A percentile compares a stretch with the other conserved stretches of the same genome.
Conservation (phyloP, 1,140 invertebrate species). For the Ylistrum balloti region DNA sequence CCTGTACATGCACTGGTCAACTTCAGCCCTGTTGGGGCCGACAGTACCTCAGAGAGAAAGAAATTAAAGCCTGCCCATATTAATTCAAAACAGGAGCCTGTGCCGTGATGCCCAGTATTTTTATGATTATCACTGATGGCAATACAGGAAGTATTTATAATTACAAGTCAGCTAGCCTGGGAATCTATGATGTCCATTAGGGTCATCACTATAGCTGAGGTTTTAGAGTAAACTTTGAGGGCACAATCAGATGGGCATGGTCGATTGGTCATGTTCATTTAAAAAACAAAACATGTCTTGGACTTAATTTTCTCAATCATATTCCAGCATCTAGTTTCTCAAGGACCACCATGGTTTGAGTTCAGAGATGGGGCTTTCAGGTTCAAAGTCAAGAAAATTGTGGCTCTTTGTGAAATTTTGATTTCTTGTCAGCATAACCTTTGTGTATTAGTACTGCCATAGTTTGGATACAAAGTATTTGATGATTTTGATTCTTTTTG, state of each 20-base stretch:
- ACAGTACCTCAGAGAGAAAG: neutral
- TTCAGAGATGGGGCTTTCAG: too few relatives aligned
- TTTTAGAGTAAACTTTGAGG: too few relatives aligned
- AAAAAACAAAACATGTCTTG: neutral
- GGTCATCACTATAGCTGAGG: neutral
- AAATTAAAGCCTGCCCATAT: neutral
- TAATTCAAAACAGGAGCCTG: neutral
- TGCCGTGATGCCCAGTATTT: neutral
- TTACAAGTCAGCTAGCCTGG: neutral
- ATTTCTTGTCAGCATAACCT: too few relatives aligned
- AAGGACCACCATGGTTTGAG: neutral
- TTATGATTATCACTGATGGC: too few relatives aligned
- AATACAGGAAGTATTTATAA: too few relatives aligned
- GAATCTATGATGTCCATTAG: neutral
- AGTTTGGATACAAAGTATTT: too few relatives aligned
- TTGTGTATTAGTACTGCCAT: too few relatives aligned
- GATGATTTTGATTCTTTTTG: too few relatives aligned
- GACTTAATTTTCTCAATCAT: neutral
- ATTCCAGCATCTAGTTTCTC: neutral
- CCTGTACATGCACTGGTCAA: conserved; percentile 22
- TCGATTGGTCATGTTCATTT: neutral
- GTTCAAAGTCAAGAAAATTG: too few relatives aligned
- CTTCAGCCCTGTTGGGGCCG: neutral
- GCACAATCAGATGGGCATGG: too few relatives aligned
- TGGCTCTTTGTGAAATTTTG: too few relatives aligned